phyloP scores from a whole-genome alignment of 2,888 invertebrate species.

The Andrena bucephala region DNA sequence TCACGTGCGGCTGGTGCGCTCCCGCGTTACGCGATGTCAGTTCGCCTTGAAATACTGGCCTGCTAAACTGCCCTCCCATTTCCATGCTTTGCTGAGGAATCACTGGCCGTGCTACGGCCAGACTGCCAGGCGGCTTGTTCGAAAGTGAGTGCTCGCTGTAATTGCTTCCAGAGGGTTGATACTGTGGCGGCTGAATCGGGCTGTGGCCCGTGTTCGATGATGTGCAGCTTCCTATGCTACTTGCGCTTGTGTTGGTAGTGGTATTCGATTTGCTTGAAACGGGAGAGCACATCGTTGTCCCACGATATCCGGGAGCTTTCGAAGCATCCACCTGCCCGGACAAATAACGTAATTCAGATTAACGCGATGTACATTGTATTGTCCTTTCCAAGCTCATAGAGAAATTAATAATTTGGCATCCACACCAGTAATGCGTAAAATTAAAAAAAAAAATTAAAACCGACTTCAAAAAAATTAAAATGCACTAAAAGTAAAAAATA shows the following conservation, averaged over 20 bases:
- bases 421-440: too few relatives aligned
- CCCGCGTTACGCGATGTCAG: constrained; percentile 73
- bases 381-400: too few relatives aligned
- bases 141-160: constrained; percentile 78
- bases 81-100: constrained; percentile 77
- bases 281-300: constrained; percentile 91
- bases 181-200: constrained; percentile 79
- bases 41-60: constrained; percentile 79
- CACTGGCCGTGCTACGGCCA: constrained; percentile 82
- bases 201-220: constrained; percentile 78
- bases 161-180: constrained; percentile 76
- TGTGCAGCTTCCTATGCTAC: constrained; percentile 70
- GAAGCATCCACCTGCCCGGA: constrained; percentile 90
- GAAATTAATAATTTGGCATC: too few relatives aligned
- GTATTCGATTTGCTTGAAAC: constrained; percentile 88
- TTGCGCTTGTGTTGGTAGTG: constrained; percentile 79
- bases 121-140: constrained; percentile 79
- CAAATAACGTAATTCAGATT: neutral
- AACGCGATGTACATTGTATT: too few relatives aligned
- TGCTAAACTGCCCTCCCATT: constrained; percentile 77
- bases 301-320: constrained; percentile 96
- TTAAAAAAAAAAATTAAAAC: too few relatives aligned
- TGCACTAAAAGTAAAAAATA: too few relatives aligned
- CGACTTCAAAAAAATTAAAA: too few relatives aligned
- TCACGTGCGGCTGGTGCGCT: constrained; percentile 75